These are phyloP conservation scores for Rafetus swinhoei DNA, from an alignment of 2,113 vertebrate species.

Conservation along the genomic window DNA sequence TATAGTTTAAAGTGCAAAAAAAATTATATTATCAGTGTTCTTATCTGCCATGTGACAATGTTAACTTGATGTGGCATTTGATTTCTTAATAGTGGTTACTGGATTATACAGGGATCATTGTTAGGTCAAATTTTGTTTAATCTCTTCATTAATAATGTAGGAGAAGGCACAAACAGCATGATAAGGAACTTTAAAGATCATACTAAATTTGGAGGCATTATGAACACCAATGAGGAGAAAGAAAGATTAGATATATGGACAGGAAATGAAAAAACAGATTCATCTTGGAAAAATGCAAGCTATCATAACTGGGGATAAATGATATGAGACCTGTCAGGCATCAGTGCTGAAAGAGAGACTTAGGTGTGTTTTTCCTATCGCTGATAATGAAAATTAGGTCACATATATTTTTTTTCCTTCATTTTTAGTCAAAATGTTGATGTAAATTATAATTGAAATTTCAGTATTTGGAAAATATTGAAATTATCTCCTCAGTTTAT, in stretches of 20 bases:
- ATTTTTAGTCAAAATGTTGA: not conserved
- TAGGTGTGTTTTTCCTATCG: not conserved
- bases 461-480: not conserved
- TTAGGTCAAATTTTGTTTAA: not conserved
- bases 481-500: not conserved
- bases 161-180: not conserved
- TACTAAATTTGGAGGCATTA: slow-evolving; percentile 5
- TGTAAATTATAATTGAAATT: not conserved
- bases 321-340: not conserved
- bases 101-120: not conserved
- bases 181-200: not conserved
- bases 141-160: slow-evolving; percentile 24
- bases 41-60: not conserved
- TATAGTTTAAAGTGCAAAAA: not conserved
- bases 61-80: not conserved
- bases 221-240: not conserved
- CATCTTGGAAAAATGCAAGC: not conserved
- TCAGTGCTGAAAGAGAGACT: not conserved
- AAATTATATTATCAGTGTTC: not conserved
- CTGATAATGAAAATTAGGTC: not conserved
- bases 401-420: not conserved
- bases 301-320: not conserved
- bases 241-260: not conserved
- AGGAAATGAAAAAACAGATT: not conserved
- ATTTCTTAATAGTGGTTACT: slow-evolving; percentile 25